Conservation (phyloP, 2,888 invertebrate genomes). For the Caradrina clavipalpis region DNA sequence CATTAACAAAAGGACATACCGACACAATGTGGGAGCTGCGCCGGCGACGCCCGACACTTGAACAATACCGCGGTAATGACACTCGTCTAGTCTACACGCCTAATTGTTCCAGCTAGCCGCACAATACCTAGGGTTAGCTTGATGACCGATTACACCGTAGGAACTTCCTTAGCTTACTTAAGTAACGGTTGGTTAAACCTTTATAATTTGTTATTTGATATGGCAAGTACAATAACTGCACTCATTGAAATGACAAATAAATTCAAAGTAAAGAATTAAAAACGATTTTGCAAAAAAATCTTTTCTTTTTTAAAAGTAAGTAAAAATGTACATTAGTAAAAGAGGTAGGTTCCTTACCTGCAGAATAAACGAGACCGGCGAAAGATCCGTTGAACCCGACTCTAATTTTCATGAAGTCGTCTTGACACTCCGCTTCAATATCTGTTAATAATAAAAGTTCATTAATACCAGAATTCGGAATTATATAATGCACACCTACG, state of each 20-base stretch:
- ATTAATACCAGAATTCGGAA: background rate
- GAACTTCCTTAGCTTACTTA: constrained; percentile 22
- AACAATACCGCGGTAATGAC: constrained; percentile 69
- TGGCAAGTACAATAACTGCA: no score
- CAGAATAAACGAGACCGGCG: constrained; percentile 96
- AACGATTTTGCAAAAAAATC: no score
- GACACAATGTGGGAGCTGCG: constrained; percentile 43
- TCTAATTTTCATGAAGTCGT: constrained; percentile 98
- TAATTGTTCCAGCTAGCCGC: constrained; percentile 62
- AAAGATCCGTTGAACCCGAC: constrained; percentile 98
- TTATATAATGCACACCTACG: no score
- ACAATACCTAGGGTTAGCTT: constrained; percentile 34
- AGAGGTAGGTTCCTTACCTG: constrained; percentile 91
- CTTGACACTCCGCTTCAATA: constrained; percentile 98
- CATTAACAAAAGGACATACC: constrained; percentile 13
- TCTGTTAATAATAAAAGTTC: constrained; percentile 90
- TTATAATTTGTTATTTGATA: background rate
- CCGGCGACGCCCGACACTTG: constrained; percentile 39
- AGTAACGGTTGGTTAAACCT: constrained; percentile 18
- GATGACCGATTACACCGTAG: constrained; percentile 42
- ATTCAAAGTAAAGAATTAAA: no score
- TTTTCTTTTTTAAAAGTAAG: no score
- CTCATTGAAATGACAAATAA: no score
- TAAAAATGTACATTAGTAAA: no score
- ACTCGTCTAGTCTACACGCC: constrained; percentile 60